Conservation (phyloP, 2,113 vertebrate species). For the Phainopepla nitens region DNA sequence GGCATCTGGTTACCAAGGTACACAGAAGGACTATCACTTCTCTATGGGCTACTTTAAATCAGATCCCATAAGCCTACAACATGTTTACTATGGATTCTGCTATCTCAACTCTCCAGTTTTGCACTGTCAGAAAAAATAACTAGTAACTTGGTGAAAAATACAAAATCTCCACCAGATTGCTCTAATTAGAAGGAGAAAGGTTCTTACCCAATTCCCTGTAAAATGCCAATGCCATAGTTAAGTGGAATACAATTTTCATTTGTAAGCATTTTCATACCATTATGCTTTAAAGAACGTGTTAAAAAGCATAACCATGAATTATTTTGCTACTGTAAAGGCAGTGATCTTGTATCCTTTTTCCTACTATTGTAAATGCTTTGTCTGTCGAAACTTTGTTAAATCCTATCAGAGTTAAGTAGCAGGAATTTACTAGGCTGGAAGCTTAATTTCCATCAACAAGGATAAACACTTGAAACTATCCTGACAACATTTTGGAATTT, state of each 20-base stretch:
- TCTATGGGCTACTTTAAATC: background rate
- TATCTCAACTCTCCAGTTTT: background rate
- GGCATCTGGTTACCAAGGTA: background rate
- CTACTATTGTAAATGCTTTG: background rate
- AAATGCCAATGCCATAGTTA: background rate
- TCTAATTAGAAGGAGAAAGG: background rate
- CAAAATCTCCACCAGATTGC: background rate
- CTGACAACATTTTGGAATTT: background rate
- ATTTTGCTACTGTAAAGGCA: background rate
- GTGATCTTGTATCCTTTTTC: background rate
- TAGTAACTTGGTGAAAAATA: background rate
- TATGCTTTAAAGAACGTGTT: background rate
- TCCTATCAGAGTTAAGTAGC: background rate
- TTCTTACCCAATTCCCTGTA: background rate
- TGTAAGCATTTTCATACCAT: background rate
- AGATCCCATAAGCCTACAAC: background rate
- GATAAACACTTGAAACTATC: background rate
- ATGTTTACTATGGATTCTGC: background rate
- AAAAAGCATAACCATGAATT: background rate
- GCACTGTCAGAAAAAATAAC: background rate
- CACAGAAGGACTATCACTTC: background rate
- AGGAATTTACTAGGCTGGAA: background rate
- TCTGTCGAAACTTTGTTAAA: background rate
- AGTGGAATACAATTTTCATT: background rate
- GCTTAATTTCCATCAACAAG: background rate